A percentile compares a stretch with the other conserved stretches of the same genome.
Conservation (phyloP, 2,797 vertebrate genomes). For the Premnoplex brunnescens region DNA sequence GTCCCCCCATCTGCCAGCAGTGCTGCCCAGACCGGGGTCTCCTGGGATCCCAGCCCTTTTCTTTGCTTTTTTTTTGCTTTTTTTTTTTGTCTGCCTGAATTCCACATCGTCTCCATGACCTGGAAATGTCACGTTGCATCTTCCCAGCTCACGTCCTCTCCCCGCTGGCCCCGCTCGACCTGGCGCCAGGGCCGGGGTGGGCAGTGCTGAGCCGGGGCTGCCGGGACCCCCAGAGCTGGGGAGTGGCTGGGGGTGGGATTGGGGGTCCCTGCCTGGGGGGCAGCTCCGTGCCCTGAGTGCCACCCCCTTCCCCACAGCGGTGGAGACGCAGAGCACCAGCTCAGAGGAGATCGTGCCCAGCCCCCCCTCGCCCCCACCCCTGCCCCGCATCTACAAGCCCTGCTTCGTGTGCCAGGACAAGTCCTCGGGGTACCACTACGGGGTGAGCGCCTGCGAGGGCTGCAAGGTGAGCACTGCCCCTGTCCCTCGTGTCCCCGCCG, state of each 20-base stretch:
- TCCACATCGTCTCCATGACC: conserved; percentile 10
- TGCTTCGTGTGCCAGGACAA: conserved; percentile 91
- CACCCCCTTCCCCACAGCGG: conserved; percentile 69
- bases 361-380: conserved; percentile 82
- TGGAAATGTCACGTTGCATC: conserved; percentile 42
- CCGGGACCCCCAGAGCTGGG: background rate
- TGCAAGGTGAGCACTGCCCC: conserved; percentile 81
- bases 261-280: background rate
- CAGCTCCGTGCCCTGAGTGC: background rate
- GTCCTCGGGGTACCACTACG: conserved; percentile 89
- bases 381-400: conserved; percentile 88
- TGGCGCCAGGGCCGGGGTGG: background rate
- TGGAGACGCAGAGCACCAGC: conserved; percentile 89
- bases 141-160: background rate
- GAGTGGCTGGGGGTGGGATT: background rate
- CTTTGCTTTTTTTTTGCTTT: background rate
- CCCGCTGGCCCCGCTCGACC: background rate
- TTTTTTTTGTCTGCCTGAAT: background rate
- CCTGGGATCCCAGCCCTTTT: background rate
- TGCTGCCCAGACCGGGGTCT: background rate
- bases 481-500: fast-evolving
- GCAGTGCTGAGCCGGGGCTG: background rate
- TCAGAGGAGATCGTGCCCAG: conserved; percentile 89
- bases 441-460: conserved; percentile 89
- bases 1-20: background rate